phyloP scores from a whole-genome alignment of 2,113 vertebrate genomes.

The Callipepla californica region DNA sequence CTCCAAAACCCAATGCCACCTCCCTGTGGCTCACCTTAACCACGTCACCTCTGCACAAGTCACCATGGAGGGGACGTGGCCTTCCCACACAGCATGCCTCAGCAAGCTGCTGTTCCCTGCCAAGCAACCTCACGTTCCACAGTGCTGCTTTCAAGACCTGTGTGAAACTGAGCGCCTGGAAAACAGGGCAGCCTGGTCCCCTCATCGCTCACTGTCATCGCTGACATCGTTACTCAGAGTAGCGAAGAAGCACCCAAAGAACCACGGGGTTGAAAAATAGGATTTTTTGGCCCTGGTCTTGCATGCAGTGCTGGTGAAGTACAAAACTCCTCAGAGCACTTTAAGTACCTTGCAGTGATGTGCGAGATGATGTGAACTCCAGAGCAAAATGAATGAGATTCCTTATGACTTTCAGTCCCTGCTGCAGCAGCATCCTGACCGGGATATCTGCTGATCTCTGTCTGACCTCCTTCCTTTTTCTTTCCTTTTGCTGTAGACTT shows the following conservation, averaged over 20 bases:
- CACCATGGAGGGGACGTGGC: background rate
- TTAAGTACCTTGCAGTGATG: background rate
- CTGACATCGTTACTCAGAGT: background rate
- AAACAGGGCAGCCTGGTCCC: background rate
- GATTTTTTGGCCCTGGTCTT: background rate
- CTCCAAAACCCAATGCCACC: background rate
- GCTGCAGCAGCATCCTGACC: background rate
- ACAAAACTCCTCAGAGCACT: background rate
- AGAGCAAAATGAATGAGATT: background rate
- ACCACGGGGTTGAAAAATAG: background rate
- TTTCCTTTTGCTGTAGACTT: background rate
- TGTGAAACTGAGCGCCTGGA: rapidly evolving
- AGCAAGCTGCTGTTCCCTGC: background rate
- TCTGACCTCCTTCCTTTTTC: background rate
- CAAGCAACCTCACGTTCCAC: background rate
- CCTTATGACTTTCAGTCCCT: background rate
- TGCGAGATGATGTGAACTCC: background rate
- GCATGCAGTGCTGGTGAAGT: background rate
- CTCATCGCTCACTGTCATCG: background rate
- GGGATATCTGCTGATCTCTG: background rate
- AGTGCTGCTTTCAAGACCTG: background rate
- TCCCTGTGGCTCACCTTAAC: background rate
- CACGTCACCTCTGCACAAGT: background rate
- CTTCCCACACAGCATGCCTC: background rate
- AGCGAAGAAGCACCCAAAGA: background rate